Conservation (phyloP, 2,888 invertebrate species). For the Dynastes tityus region DNA sequence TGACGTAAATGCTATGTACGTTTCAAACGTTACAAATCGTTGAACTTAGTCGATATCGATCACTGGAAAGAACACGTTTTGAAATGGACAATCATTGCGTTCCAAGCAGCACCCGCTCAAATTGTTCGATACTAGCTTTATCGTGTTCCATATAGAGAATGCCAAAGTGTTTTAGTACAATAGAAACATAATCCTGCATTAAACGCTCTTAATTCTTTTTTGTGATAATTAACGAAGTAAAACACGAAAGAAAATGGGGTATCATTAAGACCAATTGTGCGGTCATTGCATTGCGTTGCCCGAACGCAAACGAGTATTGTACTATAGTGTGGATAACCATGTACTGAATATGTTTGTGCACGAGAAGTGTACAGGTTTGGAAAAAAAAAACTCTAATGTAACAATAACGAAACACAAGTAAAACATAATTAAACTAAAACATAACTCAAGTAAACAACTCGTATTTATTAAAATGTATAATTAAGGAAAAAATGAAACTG, state of each 20-base stretch:
- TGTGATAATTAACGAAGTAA: conserved; percentile 31
- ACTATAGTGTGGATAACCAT: neutral
- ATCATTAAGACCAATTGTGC: conserved; percentile 44
- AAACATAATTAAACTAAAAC: too few species aligned
- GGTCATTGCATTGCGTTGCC: conserved; percentile 36
- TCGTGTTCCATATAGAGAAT: neutral
- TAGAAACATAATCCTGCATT: neutral
- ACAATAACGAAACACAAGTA: too few species aligned
- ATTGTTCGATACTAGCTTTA: neutral
- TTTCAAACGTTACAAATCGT: neutral
- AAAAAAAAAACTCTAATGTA: too few species aligned
- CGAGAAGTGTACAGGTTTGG: too few species aligned
- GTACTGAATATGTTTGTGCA: too few species aligned
- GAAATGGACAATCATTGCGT: conserved; percentile 9
- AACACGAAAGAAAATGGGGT: conserved; percentile 19
- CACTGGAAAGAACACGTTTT: conserved; percentile 12
- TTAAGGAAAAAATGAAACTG: too few species aligned
- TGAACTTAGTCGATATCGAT: conserved; percentile 12
- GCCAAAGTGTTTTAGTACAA: neutral
- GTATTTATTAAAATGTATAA: too few species aligned
- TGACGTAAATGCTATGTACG: neutral
- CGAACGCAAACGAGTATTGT: neutral
- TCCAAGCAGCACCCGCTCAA: conserved; percentile 3
- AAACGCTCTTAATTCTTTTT: conserved; percentile 29
- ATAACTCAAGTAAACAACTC: too few species aligned